Percentiles rank a stretch among this genome's conserved stretches.
phyloP scores from a whole-genome alignment of 2,113 vertebrate species.

The Balaenoptera acutorostrata region DNA sequence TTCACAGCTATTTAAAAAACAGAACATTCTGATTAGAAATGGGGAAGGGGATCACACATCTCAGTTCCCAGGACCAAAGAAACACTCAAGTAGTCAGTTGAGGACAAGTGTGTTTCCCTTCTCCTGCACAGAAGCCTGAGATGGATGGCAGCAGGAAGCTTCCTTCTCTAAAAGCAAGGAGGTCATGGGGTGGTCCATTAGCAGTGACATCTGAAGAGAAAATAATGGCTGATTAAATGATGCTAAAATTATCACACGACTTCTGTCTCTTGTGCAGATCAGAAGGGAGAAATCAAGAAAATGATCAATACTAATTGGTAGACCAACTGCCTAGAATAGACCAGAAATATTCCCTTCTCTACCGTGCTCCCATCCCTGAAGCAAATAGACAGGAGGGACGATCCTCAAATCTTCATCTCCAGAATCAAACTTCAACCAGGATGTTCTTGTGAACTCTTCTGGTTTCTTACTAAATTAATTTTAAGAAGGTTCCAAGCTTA shows the following conservation, averaged over 20 bases:
- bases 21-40: background rate
- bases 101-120: background rate
- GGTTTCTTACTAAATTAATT: slow-evolving; percentile 16
- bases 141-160: background rate
- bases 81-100: background rate
- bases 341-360: background rate
- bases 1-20: background rate
- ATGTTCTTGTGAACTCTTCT: background rate
- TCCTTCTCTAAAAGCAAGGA: background rate
- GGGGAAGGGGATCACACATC: background rate
- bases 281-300: background rate
- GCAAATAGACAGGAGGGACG: background rate
- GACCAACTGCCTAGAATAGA: background rate
- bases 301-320: background rate
- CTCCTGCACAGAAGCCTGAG: background rate
- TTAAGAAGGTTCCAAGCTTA: background rate
- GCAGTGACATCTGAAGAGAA: background rate
- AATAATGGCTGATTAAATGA: background rate
- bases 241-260: background rate
- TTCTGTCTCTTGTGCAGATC: background rate
- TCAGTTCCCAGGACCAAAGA: background rate
- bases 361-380: background rate
- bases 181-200: background rate
- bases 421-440: slow-evolving; percentile 2
- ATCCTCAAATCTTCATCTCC: background rate